Base-by-base conservation (phyloP, 1,140 invertebrate genomes). In the Sogatella furcifera region DNA sequence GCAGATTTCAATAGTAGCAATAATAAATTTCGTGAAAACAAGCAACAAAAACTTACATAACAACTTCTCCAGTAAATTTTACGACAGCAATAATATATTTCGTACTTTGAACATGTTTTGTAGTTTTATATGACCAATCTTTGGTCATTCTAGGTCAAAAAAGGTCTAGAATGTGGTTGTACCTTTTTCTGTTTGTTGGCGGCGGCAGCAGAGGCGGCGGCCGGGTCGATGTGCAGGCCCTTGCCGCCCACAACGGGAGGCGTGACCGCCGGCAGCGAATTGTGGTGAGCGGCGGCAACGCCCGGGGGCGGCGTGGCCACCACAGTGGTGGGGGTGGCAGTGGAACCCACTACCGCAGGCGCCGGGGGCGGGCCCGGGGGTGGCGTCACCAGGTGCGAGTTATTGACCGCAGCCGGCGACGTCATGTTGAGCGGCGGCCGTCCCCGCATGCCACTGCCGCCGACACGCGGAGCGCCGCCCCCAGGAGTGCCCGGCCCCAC, bases 111-210 rank as follows among this genome's bases (percentile, higher is more conserved):
- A n/a, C n/a, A n/a, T n/a, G n/a, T n/a, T n/a, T n/a, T n/a, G n/a
- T n/a, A n/a, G n/a, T n/a, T n/a, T n/a, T n/a, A n/a, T n/a, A n/a
- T n/a, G n/a, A n/a, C n/a, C n/a, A n/a, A n/a, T n/a, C n/a, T n/a
- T n/a, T n/a, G n/a, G n/a, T n/a, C n/a, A n/a, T n/a, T n/a, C n/a
- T n/a, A n/a, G n/a, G n/a, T n/a, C n/a, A n/a, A n/a, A n/a, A n/a
- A n/a, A n/a, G n/a, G n/a, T n/a, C 6, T 28, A 28, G 24, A 2
- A 2, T 28, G 6, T 28, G 24, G 6, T 28, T 28, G 24, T 28
- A 28, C 24, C 24, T 97, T 96, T 81, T 95, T 95, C 60, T 54
- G 41, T 60, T 55, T 63, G 15, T 54, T 52, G 41, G 44, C 55
- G 41, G 41, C 2, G 41, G 52, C 59, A n/a, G n/a, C n/a, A n/a